A percentile compares a stretch with the other conserved stretches of the same genome.
Conservation (phyloP, 2,113 vertebrate species). For the Anolis sagrei region DNA sequence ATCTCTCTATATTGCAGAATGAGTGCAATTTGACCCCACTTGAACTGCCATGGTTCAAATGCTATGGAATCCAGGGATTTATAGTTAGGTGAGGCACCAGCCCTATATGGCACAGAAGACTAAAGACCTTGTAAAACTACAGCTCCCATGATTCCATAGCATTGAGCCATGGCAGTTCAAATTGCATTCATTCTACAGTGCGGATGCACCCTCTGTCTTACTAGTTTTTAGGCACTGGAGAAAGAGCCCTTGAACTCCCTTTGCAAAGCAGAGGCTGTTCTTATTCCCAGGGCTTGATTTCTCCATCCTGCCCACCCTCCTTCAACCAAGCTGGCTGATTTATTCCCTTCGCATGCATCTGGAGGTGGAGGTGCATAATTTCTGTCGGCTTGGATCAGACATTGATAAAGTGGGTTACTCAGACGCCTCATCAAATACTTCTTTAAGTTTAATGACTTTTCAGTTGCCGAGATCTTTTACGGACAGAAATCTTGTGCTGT, state of each 20-base stretch:
- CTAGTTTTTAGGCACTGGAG: not conserved
- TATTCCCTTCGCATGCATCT: conserved; percentile 12
- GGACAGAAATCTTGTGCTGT: not conserved
- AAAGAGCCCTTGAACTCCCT: not conserved
- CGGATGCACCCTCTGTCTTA: not conserved
- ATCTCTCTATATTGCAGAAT: no score
- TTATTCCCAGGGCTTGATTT: not conserved
- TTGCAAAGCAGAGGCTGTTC: not conserved
- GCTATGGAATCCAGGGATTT: no score
- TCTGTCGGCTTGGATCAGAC: not conserved
- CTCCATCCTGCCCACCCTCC: not conserved
- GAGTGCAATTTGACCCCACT: no score
- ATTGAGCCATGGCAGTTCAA: no score
- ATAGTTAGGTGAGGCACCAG: no score
- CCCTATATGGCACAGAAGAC: no score
- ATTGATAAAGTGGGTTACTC: conserved; percentile 26
- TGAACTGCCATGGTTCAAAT: no score
- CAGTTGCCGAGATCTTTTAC: conserved; percentile 11
- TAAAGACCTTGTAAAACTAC: no score
- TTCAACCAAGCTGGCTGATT: not conserved
- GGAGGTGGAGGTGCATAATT: not conserved
- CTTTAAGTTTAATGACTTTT: conserved; percentile 26
- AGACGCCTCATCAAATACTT: conserved; percentile 21
- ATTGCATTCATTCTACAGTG: no score
- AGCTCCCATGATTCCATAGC: no score